A percentile compares a stretch with the other conserved stretches of the same genome.
Evolutionary conservation across 2,113 vertebrate genomes (phyloP).

Genomic region (Genyomyrus donnyi): DNA sequence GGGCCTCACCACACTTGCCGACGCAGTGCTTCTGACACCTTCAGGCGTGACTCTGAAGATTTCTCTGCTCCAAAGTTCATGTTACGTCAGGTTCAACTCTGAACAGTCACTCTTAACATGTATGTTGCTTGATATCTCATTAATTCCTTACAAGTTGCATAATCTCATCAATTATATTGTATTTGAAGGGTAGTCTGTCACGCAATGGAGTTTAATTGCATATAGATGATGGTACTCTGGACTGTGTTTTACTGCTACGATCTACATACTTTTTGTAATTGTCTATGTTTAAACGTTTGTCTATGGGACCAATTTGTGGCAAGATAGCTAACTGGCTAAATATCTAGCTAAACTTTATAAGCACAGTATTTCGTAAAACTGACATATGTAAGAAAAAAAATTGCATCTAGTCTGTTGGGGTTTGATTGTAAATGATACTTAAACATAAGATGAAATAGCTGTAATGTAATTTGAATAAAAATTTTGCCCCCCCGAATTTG

Average conservation of each 20-base stretch:
- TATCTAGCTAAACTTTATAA: constrained; percentile 18
- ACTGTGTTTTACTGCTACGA: neutral
- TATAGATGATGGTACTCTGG: constrained; percentile 1
- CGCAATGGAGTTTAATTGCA: neutral
- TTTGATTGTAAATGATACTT: constrained; percentile 20
- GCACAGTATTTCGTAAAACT: constrained; percentile 15
- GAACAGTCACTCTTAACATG: constrained; percentile 6
- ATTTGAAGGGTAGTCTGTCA: constrained; percentile 5
- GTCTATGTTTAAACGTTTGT: constrained; percentile 15
- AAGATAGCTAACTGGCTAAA: constrained; percentile 16
- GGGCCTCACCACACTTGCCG: neutral
- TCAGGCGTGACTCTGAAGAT: constrained; percentile 9
- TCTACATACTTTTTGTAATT: constrained; percentile 10
- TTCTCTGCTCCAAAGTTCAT: constrained; percentile 8
- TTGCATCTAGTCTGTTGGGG: constrained; percentile 11
- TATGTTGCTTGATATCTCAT: neutral
- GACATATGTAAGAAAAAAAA: constrained; percentile 9
- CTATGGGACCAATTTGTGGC: constrained; percentile 2
- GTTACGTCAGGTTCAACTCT: neutral
- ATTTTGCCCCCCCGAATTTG: neutral
- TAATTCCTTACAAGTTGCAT: constrained; percentile 2
- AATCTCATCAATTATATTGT: constrained; percentile 15
- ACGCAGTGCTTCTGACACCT: neutral
- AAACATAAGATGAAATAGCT: constrained; percentile 15
- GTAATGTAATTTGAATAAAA: constrained; percentile 19